Conservation (phyloP, 2,888 invertebrate genomes). For the Thera obeliscata region DNA sequence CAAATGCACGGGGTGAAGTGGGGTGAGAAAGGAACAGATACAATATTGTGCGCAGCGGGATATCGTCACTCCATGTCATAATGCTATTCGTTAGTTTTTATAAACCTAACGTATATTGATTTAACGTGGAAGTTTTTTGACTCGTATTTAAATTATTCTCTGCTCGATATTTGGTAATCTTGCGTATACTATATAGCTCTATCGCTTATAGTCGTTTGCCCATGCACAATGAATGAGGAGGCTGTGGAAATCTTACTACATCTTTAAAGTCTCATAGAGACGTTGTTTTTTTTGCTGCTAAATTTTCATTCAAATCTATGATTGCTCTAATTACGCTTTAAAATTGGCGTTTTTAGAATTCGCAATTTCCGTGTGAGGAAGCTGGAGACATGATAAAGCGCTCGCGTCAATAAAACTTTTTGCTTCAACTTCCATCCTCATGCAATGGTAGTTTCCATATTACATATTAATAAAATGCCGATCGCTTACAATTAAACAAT, state of each 20-base stretch:
- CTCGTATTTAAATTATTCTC: background rate
- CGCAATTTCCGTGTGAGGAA: no score
- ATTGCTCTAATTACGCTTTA: no score
- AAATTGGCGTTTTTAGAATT: no score
- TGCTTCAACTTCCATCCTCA: background rate
- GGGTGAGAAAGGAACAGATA: slow-evolving; percentile 71
- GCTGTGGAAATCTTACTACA: no score
- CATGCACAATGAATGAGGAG: no score
- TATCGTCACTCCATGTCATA: slow-evolving; percentile 54
- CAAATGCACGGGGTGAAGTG: slow-evolving; percentile 74
- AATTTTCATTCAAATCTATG: no score
- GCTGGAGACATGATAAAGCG: no score
- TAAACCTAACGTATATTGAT: slow-evolving; percentile 10
- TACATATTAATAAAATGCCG: slow-evolving; percentile 43
- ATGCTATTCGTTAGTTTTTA: slow-evolving; percentile 37
- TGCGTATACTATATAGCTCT: background rate
- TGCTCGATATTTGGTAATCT: background rate
- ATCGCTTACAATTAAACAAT: slow-evolving; percentile 68
- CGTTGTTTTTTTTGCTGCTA: no score
- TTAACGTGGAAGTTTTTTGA: background rate
- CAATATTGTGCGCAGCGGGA: slow-evolving; percentile 75
- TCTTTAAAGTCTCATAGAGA: no score
- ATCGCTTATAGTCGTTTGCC: no score
- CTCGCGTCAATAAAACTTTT: background rate
- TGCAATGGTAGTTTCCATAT: background rate